Base-by-base conservation (phyloP, 64 coral and sea anemone genomes). In the Pachyseris speciosa region DNA sequence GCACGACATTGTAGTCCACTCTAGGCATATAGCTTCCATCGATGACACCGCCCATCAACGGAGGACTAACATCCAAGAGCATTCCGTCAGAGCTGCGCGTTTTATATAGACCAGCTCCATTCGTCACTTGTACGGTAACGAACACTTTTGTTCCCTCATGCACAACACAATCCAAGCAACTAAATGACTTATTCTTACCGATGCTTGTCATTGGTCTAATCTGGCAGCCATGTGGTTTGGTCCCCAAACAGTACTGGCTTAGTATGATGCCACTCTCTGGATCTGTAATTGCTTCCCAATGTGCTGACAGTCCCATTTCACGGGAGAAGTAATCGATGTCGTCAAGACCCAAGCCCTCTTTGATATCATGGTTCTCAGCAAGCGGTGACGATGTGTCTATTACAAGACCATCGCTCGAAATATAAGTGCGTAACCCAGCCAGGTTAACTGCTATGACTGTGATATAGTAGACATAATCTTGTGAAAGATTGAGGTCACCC, bases 101-200 rank as follows among this genome's bases (percentile, higher is more conserved):
- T 15, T 31, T 60, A 26, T 69, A 87, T 20, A 93, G 91, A 27
- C 70, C 91, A 13, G 91, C 91, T 10, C 84, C 73, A 57, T 93
- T 93, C 12, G 91, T 93, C 44, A 93, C 91, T 28, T 50, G 70
- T n/a, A 93, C 84, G 50, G 91, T 93, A 15, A 87, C 83, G 36
- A 74, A 87, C 9, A 93, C 33, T 50, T 45, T 93, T 37, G 77
- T 60, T 37, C 84, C 91, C 40, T 86, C 55, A 26, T 79, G 37
- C 20, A 78, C 41, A 20, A 11, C 19, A 60, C 84, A 93, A 9
- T 49, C 58, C 24, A 34, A 73, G 26, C 72, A 87, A 52, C 22
- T 26, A 79, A 80, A 79, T 0, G 55, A 87, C 22, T 31, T 52
- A 37, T 87, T 93, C 11, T 13, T 91, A 15, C 58, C 48, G 19